phyloP scores from a whole-genome alignment of 1,140 invertebrate species.

The Trypoxylus dichotomus region DNA sequence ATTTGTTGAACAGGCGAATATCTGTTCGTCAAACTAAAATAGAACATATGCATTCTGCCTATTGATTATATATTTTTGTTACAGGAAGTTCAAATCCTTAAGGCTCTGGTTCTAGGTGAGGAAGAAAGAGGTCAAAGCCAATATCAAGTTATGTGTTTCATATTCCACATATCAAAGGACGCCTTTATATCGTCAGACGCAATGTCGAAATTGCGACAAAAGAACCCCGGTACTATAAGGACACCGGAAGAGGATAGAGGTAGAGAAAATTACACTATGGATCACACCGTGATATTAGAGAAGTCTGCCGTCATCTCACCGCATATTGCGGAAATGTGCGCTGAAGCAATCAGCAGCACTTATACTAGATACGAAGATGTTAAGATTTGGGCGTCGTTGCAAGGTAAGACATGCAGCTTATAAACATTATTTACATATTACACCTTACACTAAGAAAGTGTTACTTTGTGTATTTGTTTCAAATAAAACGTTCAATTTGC shows the following conservation, averaged over 20 bases:
- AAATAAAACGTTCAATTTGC: too few relatives aligned
- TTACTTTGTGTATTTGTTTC: too few relatives aligned
- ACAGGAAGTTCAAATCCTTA: constrained; percentile 91
- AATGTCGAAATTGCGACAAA: constrained; percentile 96
- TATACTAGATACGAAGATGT: constrained; percentile 80
- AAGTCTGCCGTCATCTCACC: constrained; percentile 72
- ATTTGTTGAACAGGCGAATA: too few relatives aligned
- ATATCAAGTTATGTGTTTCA: constrained; percentile 90
- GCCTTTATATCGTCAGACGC: constrained; percentile 95
- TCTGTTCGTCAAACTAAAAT: too few relatives aligned
- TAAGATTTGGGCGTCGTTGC: constrained; percentile 71
- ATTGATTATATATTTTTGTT: constrained; percentile 38
- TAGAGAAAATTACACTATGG: constrained; percentile 72
- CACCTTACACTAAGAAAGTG: too few relatives aligned
- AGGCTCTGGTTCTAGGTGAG: constrained; percentile 90
- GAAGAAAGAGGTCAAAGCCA: constrained; percentile 89
- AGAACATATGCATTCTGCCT: neutral
- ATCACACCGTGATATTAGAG: constrained; percentile 72
- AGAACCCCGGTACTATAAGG: constrained; percentile 62
- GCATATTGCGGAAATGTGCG: constrained; percentile 73
- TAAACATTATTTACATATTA: too few relatives aligned
- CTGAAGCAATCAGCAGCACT: constrained; percentile 73
- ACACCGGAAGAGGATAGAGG: constrained; percentile 88
- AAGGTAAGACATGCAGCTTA: constrained; percentile 60
- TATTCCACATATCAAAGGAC: constrained; percentile 85